Percentiles rank a stretch among this genome's conserved stretches.
Evolutionary conservation across 2,113 vertebrate genomes (phyloP).

Genomic region (Xenotilapia flavipinnis): DNA sequence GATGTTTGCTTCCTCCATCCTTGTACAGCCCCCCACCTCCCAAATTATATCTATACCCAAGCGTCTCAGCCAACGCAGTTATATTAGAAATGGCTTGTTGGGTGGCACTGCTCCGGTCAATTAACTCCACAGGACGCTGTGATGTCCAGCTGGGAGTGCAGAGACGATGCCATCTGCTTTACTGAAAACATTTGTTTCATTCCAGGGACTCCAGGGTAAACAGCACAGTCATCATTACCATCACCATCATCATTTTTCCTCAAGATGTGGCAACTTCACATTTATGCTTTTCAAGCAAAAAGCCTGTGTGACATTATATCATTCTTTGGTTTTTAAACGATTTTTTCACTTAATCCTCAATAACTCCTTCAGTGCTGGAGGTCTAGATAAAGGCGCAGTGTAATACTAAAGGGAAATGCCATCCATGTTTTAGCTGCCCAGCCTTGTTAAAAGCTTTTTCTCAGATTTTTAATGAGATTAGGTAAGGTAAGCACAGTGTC

Average conservation of each 20-base stretch:
- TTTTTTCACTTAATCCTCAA: background rate
- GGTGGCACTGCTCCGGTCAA: background rate
- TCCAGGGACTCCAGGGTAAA: background rate
- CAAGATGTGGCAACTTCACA: background rate
- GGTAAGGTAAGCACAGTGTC: background rate
- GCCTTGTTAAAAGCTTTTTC: background rate
- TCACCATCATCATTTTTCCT: background rate
- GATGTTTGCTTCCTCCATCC: conserved; percentile 28
- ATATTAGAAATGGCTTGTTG: conserved; percentile 4
- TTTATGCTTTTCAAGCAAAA: background rate
- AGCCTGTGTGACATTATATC: background rate
- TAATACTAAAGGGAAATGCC: background rate
- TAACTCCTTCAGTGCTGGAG: background rate
- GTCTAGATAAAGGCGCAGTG: background rate
- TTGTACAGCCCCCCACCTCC: background rate
- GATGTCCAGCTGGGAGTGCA: background rate
- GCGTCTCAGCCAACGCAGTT: background rate
- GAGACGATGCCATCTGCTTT: background rate
- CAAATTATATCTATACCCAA: background rate
- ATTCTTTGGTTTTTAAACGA: background rate
- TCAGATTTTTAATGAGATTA: background rate
- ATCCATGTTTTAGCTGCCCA: background rate
- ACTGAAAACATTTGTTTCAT: background rate
- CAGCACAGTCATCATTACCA: background rate
- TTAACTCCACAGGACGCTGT: conserved; percentile 1